Conservation (phyloP, 2,888 invertebrate species). For the Corbicula japonica region DNA sequence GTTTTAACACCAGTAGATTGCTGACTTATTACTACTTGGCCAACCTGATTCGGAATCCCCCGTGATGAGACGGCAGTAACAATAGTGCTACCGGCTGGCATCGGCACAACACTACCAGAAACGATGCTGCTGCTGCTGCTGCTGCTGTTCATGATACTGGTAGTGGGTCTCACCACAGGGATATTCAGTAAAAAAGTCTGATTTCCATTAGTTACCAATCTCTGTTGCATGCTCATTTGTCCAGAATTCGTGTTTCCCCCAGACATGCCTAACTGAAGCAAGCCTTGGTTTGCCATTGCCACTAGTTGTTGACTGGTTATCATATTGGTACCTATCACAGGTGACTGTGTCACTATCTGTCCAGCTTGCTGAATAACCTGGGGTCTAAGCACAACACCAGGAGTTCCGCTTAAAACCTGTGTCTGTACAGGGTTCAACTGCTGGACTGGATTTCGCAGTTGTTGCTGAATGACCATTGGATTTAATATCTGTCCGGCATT, state of each 20-base stretch:
- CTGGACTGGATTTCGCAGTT: no score
- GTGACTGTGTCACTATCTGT: slow-evolving; percentile 16
- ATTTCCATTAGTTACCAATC: slow-evolving; percentile 60
- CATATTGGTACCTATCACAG: slow-evolving; percentile 12
- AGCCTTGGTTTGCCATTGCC: slow-evolving; percentile 30
- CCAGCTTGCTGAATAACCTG: slow-evolving; percentile 31
- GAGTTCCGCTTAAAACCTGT: background rate
- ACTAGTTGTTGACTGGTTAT: slow-evolving; percentile 36
- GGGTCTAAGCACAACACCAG: slow-evolving; percentile 19
- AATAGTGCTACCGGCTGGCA: slow-evolving; percentile 59
- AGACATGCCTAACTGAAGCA: slow-evolving; percentile 43
- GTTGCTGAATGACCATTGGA: slow-evolving; percentile 25
- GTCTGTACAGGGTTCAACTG: no score
- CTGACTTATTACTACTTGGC: slow-evolving; percentile 26
- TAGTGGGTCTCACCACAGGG: slow-evolving; percentile 73
- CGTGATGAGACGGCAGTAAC: slow-evolving; percentile 71
- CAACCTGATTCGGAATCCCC: slow-evolving; percentile 60
- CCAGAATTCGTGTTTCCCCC: background rate
- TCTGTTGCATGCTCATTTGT: slow-evolving; percentile 21
- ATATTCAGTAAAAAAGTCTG: slow-evolving; percentile 79
- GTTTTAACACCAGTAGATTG: slow-evolving; percentile 5
- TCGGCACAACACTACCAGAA: slow-evolving; percentile 66
- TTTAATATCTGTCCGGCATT: slow-evolving; percentile 25
- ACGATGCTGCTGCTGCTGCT: no score
- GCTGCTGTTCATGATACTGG: slow-evolving; percentile 43